Base-by-base conservation (phyloP, 2,888 invertebrate genomes). In the Psylliodes chrysocephalus region DNA sequence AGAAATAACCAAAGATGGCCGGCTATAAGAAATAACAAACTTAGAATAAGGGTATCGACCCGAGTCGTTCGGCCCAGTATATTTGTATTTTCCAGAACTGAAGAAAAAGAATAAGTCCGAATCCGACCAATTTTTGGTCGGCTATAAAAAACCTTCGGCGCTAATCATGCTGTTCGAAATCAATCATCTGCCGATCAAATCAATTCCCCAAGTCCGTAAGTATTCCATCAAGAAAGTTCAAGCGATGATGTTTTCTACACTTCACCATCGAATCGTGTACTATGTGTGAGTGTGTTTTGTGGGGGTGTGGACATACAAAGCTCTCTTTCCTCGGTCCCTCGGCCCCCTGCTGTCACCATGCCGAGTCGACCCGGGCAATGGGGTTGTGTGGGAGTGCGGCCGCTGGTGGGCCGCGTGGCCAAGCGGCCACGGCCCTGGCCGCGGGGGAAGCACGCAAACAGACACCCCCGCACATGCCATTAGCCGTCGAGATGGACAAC, bases 381-480 rank as follows among this genome's bases (percentile, higher is more conserved):
- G 28, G 38, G 38, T 17, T 10, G 25, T 15, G 49, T 51, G 60
- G 51, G 60, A 12, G 51, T 38, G 10, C 14, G 40, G 42, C 38
- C 35, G 51, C 12, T 15, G 22, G 35, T 40, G 59, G 60, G 30
- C 15, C 52, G 52, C 18, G 38, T 12, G 33, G 18, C 8, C 25
- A 35, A 12, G 14, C 12, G 12, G 4, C 12, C 14, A 7, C 15
- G 8, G 44, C 44, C 10, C 15, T 17, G 17, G n/a, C 10, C 14
- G 35, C 17, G 19, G 30, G 52, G 44, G 60, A 51, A 28, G 52
- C 52, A 52, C 51, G 60, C 52, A 44, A 53, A 52, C 51, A 12
- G 40, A 52, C 42, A 57, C 38, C 47, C 47, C 57, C 57, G 38
- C 49, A 22, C 47, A n/a, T n/a, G 22, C 47, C 10, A 47, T 47